A percentile compares a stretch with the other conserved stretches of the same genome.
Evolutionary conservation across 1,140 invertebrate genomes (phyloP).

Genomic region (Hestina assimilis): DNA sequence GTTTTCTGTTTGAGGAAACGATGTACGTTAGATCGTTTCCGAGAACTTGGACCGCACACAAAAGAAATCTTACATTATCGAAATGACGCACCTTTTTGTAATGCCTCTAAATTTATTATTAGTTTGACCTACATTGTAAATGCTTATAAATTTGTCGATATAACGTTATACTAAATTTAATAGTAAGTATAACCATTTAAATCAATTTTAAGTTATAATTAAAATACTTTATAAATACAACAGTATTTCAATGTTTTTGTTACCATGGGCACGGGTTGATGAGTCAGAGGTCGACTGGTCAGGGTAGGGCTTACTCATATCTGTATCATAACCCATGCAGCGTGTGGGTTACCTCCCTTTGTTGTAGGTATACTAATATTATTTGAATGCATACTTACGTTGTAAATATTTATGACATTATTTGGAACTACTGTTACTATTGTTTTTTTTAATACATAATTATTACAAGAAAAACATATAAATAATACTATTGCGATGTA

Average conservation of each 20-base stretch:
- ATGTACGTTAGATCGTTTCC: constrained; percentile 23
- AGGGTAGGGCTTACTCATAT: constrained; percentile 41
- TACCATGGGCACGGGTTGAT: constrained; percentile 31
- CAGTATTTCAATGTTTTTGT: constrained; percentile 23
- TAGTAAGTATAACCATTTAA: not conserved
- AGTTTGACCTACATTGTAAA: not conserved
- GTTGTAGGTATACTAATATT: not conserved
- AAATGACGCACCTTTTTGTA: constrained; percentile 15
- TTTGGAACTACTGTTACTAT: too few species aligned
- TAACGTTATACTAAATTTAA: not conserved
- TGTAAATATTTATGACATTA: not conserved
- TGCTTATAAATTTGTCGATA: not conserved
- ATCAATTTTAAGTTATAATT: not conserved
- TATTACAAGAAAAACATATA: too few species aligned
- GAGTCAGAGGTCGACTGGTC: constrained; percentile 38
- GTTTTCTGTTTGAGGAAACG: constrained; percentile 34
- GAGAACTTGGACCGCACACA: constrained; percentile 18
- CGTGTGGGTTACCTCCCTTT: constrained; percentile 16
- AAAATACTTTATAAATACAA: constrained; percentile 6
- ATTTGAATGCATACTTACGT: not conserved
- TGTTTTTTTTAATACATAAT: too few species aligned
- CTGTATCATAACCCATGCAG: constrained; percentile 14
- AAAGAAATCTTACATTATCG: constrained; percentile 15
- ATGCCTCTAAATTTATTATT: not conserved
- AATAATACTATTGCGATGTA: too few species aligned